Conservation (phyloP, 2,113 vertebrate genomes). For the Archocentrus centrarchus region DNA sequence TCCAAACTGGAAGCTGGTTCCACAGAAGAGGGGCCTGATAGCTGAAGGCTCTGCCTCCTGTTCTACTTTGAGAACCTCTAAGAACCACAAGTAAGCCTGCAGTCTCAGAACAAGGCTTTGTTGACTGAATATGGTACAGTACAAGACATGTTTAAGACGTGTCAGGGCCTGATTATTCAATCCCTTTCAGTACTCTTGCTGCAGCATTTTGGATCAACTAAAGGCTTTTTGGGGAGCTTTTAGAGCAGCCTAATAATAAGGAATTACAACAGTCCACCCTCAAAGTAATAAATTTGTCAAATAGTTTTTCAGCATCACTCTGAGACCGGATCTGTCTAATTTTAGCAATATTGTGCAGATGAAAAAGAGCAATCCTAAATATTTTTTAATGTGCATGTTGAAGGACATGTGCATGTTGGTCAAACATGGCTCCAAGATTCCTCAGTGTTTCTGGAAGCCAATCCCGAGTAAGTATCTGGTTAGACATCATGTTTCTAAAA, state of each 20-base stretch:
- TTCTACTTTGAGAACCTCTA: too few species aligned
- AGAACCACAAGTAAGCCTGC: too few species aligned
- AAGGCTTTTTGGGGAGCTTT: too few species aligned
- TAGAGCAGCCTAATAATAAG: neutral
- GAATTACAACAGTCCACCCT: neutral
- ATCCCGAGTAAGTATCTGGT: neutral
- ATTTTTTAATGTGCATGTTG: neutral
- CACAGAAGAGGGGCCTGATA: too few species aligned
- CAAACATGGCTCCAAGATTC: neutral
- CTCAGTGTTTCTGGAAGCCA: neutral
- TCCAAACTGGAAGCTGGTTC: too few species aligned
- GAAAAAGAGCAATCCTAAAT: neutral
- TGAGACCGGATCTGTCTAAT: neutral
- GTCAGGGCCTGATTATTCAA: too few species aligned
- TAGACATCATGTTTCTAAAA: neutral
- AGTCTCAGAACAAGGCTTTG: too few species aligned
- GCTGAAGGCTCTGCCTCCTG: too few species aligned
- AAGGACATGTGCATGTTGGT: neutral
- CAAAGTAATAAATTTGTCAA: neutral
- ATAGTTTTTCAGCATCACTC: neutral
- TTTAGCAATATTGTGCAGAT: neutral
- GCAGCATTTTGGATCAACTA: too few species aligned
- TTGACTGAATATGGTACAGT: too few species aligned
- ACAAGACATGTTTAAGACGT: too few species aligned
- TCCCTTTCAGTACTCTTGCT: too few species aligned